Conservation (phyloP, 2,888 invertebrate species). For the Octonoba sinensis region DNA sequence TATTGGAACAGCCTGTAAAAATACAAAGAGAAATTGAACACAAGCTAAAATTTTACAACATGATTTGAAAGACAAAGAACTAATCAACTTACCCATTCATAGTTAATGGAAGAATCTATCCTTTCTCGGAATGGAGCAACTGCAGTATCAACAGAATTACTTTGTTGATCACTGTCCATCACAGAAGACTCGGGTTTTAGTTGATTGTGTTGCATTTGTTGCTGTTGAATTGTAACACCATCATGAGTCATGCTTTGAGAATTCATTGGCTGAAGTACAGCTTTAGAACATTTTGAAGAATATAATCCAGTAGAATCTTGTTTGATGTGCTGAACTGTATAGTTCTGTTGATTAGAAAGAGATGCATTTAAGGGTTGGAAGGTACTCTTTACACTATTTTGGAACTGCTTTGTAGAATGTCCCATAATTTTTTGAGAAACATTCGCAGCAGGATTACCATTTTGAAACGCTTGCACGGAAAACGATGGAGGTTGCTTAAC, state of each 20-base stretch:
- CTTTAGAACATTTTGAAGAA: conserved; percentile 47
- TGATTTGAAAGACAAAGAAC: conserved; percentile 1
- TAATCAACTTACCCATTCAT: conserved; percentile 79
- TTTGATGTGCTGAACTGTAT: conserved; percentile 36
- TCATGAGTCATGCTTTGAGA: conserved; percentile 10
- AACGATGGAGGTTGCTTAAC: conserved; percentile 53
- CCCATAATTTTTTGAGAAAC: conserved; percentile 10
- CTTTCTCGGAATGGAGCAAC: conserved; percentile 53
- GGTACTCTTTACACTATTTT: conserved; percentile 17
- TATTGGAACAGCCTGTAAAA: conserved; percentile 73
- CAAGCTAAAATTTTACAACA: conserved; percentile 30
- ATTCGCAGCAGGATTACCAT: conserved; percentile 20
- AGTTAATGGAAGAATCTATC: conserved; percentile 58
- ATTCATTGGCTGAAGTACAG: conserved; percentile 40
- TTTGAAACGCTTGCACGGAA: conserved; percentile 52
- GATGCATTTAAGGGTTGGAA: conserved; percentile 46
- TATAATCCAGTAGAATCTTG: conserved; percentile 44
- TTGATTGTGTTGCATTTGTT: conserved; percentile 3
- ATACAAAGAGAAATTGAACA: conserved; percentile 69
- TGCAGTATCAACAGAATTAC: conserved; percentile 24
- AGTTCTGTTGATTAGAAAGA: conserved; percentile 34
- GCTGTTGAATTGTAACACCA: neutral
- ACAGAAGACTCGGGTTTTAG: conserved; percentile 8
- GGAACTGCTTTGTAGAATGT: conserved; percentile 21
- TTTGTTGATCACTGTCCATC: conserved; percentile 28